Percentiles rank a stretch among this genome's conserved stretches.
phyloP scores from a whole-genome alignment of 2,113 vertebrate species.

The Suricata suricatta region DNA sequence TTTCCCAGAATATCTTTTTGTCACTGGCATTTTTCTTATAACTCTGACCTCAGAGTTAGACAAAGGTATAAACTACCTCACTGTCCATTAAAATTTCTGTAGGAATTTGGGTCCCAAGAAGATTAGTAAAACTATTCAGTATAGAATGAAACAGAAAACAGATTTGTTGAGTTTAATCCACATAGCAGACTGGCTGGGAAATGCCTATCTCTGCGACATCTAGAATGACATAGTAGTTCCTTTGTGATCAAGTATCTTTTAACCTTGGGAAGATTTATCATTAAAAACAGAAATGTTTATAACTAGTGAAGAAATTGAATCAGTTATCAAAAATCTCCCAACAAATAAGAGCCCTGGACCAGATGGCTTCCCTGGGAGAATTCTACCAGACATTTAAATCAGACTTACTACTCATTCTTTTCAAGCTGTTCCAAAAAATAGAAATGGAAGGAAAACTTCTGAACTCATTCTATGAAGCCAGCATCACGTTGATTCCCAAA shows the following conservation, averaged over 20 bases:
- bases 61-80: background rate
- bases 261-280: background rate
- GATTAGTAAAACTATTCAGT: background rate
- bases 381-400: too few relatives aligned
- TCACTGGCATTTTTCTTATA: background rate
- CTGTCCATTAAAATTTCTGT: background rate
- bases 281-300: background rate
- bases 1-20: background rate
- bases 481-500: too few relatives aligned
- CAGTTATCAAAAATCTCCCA: too few relatives aligned
- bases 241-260: background rate
- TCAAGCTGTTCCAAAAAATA: too few relatives aligned
- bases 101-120: background rate
- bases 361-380: too few relatives aligned
- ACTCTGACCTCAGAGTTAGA: background rate
- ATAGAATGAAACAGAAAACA: slow-evolving; percentile 3
- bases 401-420: too few relatives aligned
- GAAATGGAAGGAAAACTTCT: too few relatives aligned
- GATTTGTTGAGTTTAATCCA: background rate
- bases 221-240: background rate
- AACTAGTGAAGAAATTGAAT: too few relatives aligned
- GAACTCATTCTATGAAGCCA: too few relatives aligned
- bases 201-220: background rate
- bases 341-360: too few relatives aligned
- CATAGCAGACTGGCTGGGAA: background rate